Conservation (phyloP, 1,140 invertebrate genomes). For the Anthonomus grandis region DNA sequence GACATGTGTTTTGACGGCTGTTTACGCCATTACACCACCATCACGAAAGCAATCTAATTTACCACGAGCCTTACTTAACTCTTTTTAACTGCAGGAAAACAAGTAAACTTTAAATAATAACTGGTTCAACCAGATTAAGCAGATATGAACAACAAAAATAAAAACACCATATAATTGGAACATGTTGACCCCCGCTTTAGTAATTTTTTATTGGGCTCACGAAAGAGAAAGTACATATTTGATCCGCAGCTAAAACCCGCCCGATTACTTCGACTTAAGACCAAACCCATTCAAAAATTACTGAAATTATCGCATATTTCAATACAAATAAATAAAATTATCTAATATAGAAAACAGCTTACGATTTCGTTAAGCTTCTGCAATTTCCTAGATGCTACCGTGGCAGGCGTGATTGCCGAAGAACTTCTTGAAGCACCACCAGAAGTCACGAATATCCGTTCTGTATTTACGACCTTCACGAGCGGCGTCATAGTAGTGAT, state of each 20-base stretch:
- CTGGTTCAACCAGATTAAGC: constrained; percentile 5
- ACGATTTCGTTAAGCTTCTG: constrained; percentile 14
- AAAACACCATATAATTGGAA: constrained; percentile 1
- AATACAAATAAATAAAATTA: too few relatives aligned
- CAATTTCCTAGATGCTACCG: not conserved
- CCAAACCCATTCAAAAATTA: too few relatives aligned
- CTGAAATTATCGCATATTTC: not conserved
- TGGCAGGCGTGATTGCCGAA: constrained; percentile 19
- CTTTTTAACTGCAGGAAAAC: constrained; percentile 3
- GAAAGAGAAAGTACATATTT: constrained; percentile 14
- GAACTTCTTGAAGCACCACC: constrained; percentile 10
- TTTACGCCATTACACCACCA: too few relatives aligned
- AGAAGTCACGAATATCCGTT: constrained; percentile 23
- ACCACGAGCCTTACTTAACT: too few relatives aligned
- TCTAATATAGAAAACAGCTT: constrained; percentile 2
- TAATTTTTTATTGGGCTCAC: not conserved
- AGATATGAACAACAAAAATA: not conserved
- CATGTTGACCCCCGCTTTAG: constrained; percentile 9
- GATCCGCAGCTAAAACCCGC: too few relatives aligned
- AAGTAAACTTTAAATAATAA: constrained; percentile 12
- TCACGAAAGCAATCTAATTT: too few relatives aligned
- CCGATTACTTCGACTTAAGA: too few relatives aligned
- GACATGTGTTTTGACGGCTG: too few relatives aligned
- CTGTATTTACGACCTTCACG: constrained; percentile 8
- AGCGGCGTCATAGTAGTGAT: not conserved